A percentile compares a stretch with the other conserved stretches of the same genome.
phyloP scores from a whole-genome alignment of 2,113 vertebrate genomes.

The Etheostoma spectabile region DNA sequence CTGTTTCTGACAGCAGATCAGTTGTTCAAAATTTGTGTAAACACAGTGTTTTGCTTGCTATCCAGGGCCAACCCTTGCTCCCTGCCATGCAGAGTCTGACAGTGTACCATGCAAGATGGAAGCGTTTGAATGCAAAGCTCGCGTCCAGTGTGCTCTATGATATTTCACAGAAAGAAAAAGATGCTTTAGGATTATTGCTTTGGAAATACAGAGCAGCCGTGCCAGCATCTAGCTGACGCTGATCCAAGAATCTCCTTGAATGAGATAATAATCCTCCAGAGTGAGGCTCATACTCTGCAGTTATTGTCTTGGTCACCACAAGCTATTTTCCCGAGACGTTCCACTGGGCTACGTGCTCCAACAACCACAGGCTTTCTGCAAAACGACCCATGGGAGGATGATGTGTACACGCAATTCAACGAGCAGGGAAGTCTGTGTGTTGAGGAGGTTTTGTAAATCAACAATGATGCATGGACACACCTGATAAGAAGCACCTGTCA shows the following conservation, averaged over 20 bases:
- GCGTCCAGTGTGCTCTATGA: slow-evolving; percentile 2
- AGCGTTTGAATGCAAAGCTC: slow-evolving; percentile 4
- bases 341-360: slow-evolving; percentile 56
- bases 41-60: slow-evolving; percentile 62
- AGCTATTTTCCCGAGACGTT: slow-evolving; percentile 59
- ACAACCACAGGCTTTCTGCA: slow-evolving; percentile 55
- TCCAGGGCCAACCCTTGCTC: slow-evolving; percentile 11
- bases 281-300: slow-evolving; percentile 50
- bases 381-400: slow-evolving; percentile 32
- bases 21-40: slow-evolving; percentile 56
- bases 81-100: slow-evolving; percentile 27
- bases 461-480: slow-evolving; percentile 17
- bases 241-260: slow-evolving; percentile 63
- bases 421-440: slow-evolving; percentile 2
- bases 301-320: slow-evolving; percentile 72
- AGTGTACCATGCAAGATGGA: slow-evolving; percentile 21
- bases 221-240: slow-evolving; percentile 17
- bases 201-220: slow-evolving; percentile 31
- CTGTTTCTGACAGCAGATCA: slow-evolving; percentile 59
- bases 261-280: slow-evolving; percentile 69
- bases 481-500: slow-evolving; percentile 47
- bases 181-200: slow-evolving; percentile 39
- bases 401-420: slow-evolving; percentile 21
- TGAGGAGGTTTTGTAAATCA: slow-evolving; percentile 10
- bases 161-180: slow-evolving; percentile 26